Evolutionary conservation across 1,140 invertebrate species (phyloP).

Genomic region (Stratiolaelaps scimitus): DNA sequence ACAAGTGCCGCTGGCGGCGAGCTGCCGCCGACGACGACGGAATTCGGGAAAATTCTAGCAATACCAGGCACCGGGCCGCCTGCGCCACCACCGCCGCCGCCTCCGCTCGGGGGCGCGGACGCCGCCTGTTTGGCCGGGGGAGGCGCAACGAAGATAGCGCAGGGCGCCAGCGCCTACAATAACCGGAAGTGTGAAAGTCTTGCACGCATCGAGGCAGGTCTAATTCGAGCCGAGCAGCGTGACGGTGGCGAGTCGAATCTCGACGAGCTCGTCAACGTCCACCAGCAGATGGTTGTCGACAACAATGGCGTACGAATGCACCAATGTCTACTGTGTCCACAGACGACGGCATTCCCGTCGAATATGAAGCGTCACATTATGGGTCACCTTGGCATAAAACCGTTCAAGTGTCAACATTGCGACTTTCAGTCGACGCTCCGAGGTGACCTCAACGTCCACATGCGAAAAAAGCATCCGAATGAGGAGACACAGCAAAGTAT

Average conservation of each 20-base stretch:
- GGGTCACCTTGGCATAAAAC: slow-evolving; percentile 20
- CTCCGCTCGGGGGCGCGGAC: too few species aligned
- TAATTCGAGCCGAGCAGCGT: slow-evolving; percentile 7
- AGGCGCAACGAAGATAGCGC: too few species aligned
- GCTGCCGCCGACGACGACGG: too few species aligned
- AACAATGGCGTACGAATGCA: neutral
- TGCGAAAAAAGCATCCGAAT: slow-evolving; percentile 3
- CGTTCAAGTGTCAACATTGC: slow-evolving; percentile 22
- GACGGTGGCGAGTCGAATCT: neutral
- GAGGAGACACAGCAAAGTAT: slow-evolving; percentile 5
- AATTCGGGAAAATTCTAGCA: too few species aligned
- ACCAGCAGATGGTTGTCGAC: slow-evolving; percentile 3
- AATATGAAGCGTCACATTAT: slow-evolving; percentile 26
- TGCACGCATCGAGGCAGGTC: slow-evolving; percentile 5
- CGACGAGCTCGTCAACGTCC: slow-evolving; percentile 2
- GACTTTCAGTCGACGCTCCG: slow-evolving; percentile 23
- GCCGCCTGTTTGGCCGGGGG: too few species aligned
- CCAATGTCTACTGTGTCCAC: slow-evolving; percentile 18
- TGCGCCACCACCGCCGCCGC: too few species aligned
- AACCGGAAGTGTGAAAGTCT: neutral
- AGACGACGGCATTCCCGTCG: slow-evolving; percentile 10
- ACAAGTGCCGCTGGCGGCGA: too few species aligned
- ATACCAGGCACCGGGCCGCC: too few species aligned
- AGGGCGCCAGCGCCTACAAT: too few species aligned
- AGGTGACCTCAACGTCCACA: slow-evolving; percentile 19